Percentiles rank a stretch among this genome's conserved stretches.
phyloP scores from a whole-genome alignment of 2,797 vertebrate species.

The Sylvia borin region DNA sequence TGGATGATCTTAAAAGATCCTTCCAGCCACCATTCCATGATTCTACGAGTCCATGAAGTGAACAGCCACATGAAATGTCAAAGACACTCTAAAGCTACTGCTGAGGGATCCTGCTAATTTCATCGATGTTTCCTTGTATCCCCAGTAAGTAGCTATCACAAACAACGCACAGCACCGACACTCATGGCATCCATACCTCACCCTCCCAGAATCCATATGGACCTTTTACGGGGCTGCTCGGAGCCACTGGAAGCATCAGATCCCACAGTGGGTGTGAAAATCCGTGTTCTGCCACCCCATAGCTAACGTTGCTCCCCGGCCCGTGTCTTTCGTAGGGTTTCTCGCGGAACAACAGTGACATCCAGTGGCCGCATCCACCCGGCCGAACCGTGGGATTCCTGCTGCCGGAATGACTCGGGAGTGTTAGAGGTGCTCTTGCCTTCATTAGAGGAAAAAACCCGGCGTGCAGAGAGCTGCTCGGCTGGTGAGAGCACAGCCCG shows the following conservation, averaged over 20 bases:
- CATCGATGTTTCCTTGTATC: not conserved
- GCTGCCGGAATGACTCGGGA: rapidly evolving
- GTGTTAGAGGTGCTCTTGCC: rapidly evolving
- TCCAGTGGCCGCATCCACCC: constrained; percentile 46
- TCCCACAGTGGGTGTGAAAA: not conserved
- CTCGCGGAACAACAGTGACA: constrained; percentile 69
- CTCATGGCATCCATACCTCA: not conserved
- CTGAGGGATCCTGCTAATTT: not conserved
- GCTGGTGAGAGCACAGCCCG: not conserved
- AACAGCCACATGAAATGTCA: not conserved
- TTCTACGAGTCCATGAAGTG: not conserved
- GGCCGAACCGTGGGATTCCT: rapidly evolving
- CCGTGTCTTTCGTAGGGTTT: not conserved
- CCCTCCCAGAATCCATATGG: not conserved
- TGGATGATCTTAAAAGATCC: not conserved
- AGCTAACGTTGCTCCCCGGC: not conserved
- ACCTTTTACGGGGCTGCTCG: not conserved
- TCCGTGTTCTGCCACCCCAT: rapidly evolving
- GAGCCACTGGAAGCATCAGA: not conserved
- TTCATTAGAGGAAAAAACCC: rapidly evolving
- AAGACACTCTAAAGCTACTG: not conserved
- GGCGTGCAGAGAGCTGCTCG: not conserved
- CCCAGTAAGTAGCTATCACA: rapidly evolving
- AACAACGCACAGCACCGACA: not conserved
- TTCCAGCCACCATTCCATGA: not conserved